phyloP scores from a whole-genome alignment of 2,888 invertebrate species.

The Rhagonycha fulva region DNA sequence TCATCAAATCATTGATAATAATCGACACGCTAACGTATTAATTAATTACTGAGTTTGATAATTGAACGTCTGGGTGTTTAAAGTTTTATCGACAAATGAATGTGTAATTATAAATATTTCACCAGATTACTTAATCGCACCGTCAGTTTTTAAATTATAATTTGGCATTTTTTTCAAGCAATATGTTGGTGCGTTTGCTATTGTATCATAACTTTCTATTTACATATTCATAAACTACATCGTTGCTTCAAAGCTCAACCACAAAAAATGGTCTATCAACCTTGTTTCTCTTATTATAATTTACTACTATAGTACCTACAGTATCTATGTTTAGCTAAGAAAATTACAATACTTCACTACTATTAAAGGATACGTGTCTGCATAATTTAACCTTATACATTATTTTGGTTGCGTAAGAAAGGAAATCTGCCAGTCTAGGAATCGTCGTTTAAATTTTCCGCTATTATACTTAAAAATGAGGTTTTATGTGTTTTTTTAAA shows the following conservation, averaged over 20 bases:
- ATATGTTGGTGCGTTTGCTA: background rate
- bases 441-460: slow-evolving; percentile 13
- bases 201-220: background rate
- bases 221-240: background rate
- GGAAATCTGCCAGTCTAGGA: slow-evolving; percentile 10
- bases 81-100: background rate
- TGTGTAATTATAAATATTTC: background rate
- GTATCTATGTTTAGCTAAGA: slow-evolving; percentile 4
- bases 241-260: background rate
- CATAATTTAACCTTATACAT: background rate
- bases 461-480: slow-evolving; percentile 25
- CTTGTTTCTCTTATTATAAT: slow-evolving; percentile 9
- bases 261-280: slow-evolving; percentile 5
- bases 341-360: slow-evolving; percentile 2
- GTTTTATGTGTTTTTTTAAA: slow-evolving; percentile 29
- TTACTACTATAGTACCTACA: background rate
- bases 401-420: slow-evolving; percentile 9
- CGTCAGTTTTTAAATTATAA: background rate
- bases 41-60: background rate
- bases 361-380: slow-evolving; percentile 5
- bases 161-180: background rate
- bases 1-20: background rate
- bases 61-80: background rate
- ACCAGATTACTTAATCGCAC: background rate
- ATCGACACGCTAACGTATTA: background rate